Base-by-base conservation (phyloP, 2,113 vertebrate genomes). In the Serinus canaria region DNA sequence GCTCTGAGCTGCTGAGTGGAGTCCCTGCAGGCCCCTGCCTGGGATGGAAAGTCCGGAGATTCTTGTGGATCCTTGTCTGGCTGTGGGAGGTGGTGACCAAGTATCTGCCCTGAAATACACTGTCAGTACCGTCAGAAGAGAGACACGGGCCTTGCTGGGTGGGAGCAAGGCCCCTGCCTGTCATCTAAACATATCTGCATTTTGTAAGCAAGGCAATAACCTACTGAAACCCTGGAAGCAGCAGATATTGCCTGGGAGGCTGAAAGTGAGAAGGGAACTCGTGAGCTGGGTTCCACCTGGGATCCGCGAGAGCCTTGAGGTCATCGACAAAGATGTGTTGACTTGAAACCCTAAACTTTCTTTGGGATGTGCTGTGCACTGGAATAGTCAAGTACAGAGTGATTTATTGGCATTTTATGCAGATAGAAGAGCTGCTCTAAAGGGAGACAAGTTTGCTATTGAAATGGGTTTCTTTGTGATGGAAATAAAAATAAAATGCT, bases 331-430 rank as follows among this genome's bases (percentile, higher is more conserved):
- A 94, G 92, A 47, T 94, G 92, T 94, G 89, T 94, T 95, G 92
- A 91, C 92, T 96, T 96, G 93, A 95, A 96, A 87, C 52, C 24
- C 15, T 77, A 87, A 94, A 87, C 91, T 74, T 94, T 84, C 84
- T 87, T 80, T 27, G 76, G 89, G 90, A 86, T 81, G 43, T 60
- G 79, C 60, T 67, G 31, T 60, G 69, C 1, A 1, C 49, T 16
- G 24, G 60, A 64, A 78, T 82, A 81, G 70, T 87, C 73, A 81
- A 78, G 49, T 19, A 64, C 4, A 10, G 66, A 68, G 70, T 90
- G 96, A 93, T 97, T 95, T 95, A 97, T 87, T 95, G 90, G 74
- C 20, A 2, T 81, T 90, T 87, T 35, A 58, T 81, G 88, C 52
- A 94, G 85, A 60, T 35, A 69, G 80, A 90, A 50, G 90, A 46